These are phyloP conservation scores for Sminthurinus aureus DNA, from an alignment of 2,888 invertebrate genomes.

Conservation along the genomic window DNA sequence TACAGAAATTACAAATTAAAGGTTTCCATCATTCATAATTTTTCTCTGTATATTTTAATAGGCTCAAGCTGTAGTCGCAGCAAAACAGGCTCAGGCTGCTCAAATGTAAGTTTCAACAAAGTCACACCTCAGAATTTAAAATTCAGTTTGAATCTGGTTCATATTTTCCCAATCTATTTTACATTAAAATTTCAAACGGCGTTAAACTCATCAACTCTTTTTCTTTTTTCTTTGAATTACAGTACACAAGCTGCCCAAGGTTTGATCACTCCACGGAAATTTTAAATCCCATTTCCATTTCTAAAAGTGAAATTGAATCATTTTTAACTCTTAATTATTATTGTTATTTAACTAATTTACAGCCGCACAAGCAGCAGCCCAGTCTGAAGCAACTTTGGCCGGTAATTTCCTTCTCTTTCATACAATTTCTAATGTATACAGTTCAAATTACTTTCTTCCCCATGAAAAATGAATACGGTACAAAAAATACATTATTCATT, in stretches of 20 bases:
- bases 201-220: not conserved
- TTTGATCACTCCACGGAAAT: too few species aligned
- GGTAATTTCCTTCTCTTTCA: too few species aligned
- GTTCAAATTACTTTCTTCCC: too few species aligned
- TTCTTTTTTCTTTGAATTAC: not conserved
- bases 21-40: not conserved
- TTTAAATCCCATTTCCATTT: too few species aligned
- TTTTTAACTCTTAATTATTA: not conserved
- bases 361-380: constrained; percentile 57
- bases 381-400: constrained; percentile 54
- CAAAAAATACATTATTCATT: too few species aligned
- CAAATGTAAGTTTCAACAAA: constrained; percentile 41
- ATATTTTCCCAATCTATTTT: too few species aligned
- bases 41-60: constrained; percentile 42
- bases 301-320: not conserved
- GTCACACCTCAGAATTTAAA: too few species aligned
- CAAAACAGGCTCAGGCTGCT: constrained; percentile 56
- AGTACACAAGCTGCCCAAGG: not conserved
- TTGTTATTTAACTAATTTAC: not conserved
- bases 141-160: too few species aligned
- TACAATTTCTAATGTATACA: too few species aligned
- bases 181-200: not conserved
- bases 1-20: not conserved
- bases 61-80: constrained; percentile 56
- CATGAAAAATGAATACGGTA: too few species aligned